These are phyloP conservation scores for Phaedon cochleariae DNA, from an alignment of 2,888 invertebrate genomes.

Conservation along the genomic window DNA sequence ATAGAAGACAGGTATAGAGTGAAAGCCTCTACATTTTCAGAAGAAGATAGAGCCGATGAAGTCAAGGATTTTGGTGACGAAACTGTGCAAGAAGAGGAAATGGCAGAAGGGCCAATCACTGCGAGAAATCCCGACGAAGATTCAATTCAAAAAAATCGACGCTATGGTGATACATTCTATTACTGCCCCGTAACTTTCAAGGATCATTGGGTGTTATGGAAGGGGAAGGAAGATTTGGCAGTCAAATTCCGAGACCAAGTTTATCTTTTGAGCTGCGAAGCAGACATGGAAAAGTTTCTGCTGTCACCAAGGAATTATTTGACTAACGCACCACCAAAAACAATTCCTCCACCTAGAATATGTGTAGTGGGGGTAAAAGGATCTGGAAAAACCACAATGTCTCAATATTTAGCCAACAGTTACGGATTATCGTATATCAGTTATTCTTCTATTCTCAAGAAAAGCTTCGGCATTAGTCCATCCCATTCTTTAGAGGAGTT, in stretches of 20 bases:
- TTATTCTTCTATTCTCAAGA: slow-evolving; percentile 57
- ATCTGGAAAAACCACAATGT: slow-evolving; percentile 66
- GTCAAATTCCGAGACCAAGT: slow-evolving; percentile 66
- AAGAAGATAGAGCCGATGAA: slow-evolving; percentile 64
- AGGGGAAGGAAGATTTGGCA: slow-evolving; percentile 68
- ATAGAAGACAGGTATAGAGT: slow-evolving; percentile 59
- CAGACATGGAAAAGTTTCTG: slow-evolving; percentile 64
- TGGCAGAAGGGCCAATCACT: slow-evolving; percentile 50
- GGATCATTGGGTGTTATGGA: slow-evolving; percentile 67
- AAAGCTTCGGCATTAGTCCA: slow-evolving; percentile 25
- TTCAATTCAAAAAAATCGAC: slow-evolving; percentile 39
- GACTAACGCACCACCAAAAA: slow-evolving; percentile 44
- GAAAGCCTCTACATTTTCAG: slow-evolving; percentile 61
- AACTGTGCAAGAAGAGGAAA: slow-evolving; percentile 59
- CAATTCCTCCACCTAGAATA: slow-evolving; percentile 64
- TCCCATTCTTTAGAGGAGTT: slow-evolving; percentile 35
- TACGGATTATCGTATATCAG: slow-evolving; percentile 67
- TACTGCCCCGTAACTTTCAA: slow-evolving; percentile 72
- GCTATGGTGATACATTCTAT: slow-evolving; percentile 67
- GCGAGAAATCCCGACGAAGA: slow-evolving; percentile 48
- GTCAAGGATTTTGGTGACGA: slow-evolving; percentile 62
- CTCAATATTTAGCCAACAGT: slow-evolving; percentile 65
- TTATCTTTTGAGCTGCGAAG: slow-evolving; percentile 65
- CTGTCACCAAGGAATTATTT: slow-evolving; percentile 65
- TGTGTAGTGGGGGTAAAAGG: slow-evolving; percentile 68